Evolutionary conservation across 2,797 vertebrate genomes (phyloP).

Genomic region (Crypturellus tataupa): DNA sequence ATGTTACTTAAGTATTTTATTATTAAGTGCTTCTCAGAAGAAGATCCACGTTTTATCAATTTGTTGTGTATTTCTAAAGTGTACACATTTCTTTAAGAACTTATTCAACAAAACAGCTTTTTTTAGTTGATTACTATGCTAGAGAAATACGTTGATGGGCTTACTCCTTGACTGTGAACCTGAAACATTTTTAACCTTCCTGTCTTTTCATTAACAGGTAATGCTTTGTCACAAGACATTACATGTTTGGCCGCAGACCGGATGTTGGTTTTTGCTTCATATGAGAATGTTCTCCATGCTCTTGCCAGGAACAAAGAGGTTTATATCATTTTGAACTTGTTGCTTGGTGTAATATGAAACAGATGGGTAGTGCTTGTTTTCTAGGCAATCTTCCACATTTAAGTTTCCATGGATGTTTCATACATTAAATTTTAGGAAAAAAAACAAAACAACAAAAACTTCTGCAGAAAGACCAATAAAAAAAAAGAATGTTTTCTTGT

Average conservation of each 20-base stretch:
- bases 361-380: neutral
- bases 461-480: neutral
- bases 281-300: conserved; percentile 85
- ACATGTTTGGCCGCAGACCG: conserved; percentile 90
- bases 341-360: neutral
- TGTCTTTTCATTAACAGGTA: conserved; percentile 81
- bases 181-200: conserved; percentile 8
- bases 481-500: too few species aligned
- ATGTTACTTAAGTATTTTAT: neutral
- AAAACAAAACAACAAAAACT: neutral
- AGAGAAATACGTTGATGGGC: neutral
- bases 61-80: neutral
- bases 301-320: conserved; percentile 95
- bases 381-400: neutral
- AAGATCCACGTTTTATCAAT: fast-evolving
- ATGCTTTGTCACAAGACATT: conserved; percentile 91
- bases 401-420: fast-evolving
- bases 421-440: neutral
- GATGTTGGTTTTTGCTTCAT: conserved; percentile 91
- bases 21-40: neutral
- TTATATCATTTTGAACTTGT: conserved; percentile 30
- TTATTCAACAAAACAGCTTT: neutral
- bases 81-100: neutral
- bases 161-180: neutral
- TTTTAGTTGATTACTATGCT: neutral